Conservation (phyloP, 2,888 invertebrate species). For the Lasioglossum zephyrum region DNA sequence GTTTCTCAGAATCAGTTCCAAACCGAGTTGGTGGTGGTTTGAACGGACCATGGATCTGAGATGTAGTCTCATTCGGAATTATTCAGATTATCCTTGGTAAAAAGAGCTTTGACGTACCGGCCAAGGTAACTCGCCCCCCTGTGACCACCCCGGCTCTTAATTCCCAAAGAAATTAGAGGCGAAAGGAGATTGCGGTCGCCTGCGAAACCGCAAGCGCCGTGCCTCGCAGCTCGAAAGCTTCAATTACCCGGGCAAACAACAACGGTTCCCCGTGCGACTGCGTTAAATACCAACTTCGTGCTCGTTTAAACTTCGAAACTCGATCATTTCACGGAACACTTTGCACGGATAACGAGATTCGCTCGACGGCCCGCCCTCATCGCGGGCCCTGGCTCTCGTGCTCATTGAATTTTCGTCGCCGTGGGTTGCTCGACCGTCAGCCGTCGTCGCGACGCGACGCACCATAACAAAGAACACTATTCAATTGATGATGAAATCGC, state of each 20-base stretch:
- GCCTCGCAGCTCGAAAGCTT: constrained; percentile 9
- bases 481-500: background rate
- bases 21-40: background rate
- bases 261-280: constrained; percentile 25
- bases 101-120: constrained; percentile 16
- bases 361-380: background rate
- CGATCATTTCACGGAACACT: constrained; percentile 43
- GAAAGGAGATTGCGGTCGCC: constrained; percentile 24
- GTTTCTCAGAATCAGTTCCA: background rate
- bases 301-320: constrained; percentile 45
- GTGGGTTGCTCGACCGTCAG: constrained; percentile 4
- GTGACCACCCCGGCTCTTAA: background rate
- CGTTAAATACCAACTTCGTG: constrained; percentile 47
- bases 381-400: background rate
- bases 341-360: constrained; percentile 37
- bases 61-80: background rate
- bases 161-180: constrained; percentile 23
- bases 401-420: constrained; percentile 13
- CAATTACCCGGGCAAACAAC: constrained; percentile 43
- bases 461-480: background rate
- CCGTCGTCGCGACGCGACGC: background rate
- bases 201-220: constrained; percentile 1
- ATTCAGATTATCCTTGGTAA: background rate
- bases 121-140: background rate
- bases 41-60: background rate